A percentile compares a stretch with the other conserved stretches of the same genome.
Evolutionary conservation across 2,888 invertebrate species (phyloP).

Genomic region (Clivina fossor): DNA sequence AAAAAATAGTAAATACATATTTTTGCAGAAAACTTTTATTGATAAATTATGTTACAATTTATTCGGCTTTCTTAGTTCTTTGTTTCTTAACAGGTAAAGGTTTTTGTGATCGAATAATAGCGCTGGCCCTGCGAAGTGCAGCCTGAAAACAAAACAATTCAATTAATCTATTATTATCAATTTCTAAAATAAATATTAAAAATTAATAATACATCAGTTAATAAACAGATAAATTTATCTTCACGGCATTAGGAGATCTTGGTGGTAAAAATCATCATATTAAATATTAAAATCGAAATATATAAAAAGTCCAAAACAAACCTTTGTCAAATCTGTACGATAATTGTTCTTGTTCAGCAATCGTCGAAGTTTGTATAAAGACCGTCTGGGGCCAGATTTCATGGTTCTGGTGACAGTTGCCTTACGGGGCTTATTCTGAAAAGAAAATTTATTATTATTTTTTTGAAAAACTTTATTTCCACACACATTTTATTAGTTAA

Average conservation of each 20-base stretch:
- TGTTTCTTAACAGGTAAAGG: conserved; percentile 80
- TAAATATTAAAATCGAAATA: conserved; percentile 28
- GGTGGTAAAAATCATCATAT: conserved; percentile 47
- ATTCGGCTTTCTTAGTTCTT: conserved; percentile 79
- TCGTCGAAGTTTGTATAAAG: conserved; percentile 81
- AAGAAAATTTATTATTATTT: too few relatives aligned
- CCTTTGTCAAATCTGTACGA: conserved; percentile 84
- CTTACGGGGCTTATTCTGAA: conserved; percentile 76
- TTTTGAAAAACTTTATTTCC: too few relatives aligned
- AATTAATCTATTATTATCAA: too few relatives aligned
- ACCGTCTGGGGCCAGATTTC: conserved; percentile 86
- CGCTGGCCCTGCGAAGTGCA: conserved; percentile 90
- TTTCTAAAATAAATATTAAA: conserved; percentile 4
- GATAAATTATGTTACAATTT: conserved; percentile 49
- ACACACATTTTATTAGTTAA: too few relatives aligned
- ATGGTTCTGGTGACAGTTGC: conserved; percentile 74
- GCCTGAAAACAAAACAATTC: conserved; percentile 60
- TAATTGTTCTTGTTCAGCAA: conserved; percentile 80
- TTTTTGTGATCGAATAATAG: conserved; percentile 89
- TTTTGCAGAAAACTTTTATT: conserved; percentile 38
- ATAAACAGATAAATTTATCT: conserved; percentile 31
- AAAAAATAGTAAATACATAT: conserved; percentile 33
- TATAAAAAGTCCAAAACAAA: conserved; percentile 45
- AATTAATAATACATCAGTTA: not conserved
- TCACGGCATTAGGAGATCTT: conserved; percentile 55